These are phyloP conservation scores for Guaruba guarouba DNA, from an alignment of 2,113 vertebrate species.

Conservation along the genomic window DNA sequence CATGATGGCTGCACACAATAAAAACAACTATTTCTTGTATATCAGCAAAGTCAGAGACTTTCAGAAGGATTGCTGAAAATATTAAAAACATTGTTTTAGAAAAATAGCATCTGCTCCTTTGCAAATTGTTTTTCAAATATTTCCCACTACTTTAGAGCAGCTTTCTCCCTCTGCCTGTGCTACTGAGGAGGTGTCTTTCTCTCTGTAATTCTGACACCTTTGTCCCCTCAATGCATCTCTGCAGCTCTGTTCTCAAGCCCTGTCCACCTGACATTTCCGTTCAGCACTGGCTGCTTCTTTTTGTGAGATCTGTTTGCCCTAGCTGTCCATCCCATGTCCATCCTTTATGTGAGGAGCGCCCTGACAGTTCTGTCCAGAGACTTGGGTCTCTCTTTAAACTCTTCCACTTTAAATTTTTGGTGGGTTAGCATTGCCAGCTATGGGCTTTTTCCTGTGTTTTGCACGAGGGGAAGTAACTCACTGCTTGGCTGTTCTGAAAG, in stretches of 20 bases:
- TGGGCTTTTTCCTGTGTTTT: not conserved
- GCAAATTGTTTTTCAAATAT: not conserved
- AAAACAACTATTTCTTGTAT: not conserved
- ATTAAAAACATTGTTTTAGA: not conserved
- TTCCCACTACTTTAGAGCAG: not conserved
- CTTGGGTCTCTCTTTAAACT: not conserved
- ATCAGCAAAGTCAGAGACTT: not conserved
- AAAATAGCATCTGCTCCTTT: not conserved
- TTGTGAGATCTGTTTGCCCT: not conserved
- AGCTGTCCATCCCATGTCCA: not conserved
- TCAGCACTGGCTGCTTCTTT: not conserved
- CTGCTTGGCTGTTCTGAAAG: not conserved
- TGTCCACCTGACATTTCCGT: not conserved
- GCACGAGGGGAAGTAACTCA: not conserved
- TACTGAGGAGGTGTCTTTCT: not conserved
- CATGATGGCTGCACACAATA: accelerated
- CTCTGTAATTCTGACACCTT: not conserved
- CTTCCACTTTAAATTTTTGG: not conserved
- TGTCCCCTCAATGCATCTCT: not conserved
- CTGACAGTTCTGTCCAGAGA: not conserved
- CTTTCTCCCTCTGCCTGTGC: not conserved
- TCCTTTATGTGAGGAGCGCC: accelerated
- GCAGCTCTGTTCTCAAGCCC: not conserved
- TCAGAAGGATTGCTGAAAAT: not conserved
- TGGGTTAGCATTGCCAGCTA: not conserved